Base-by-base conservation (phyloP, 1,140 invertebrate genomes). In the Patella vulgata region DNA sequence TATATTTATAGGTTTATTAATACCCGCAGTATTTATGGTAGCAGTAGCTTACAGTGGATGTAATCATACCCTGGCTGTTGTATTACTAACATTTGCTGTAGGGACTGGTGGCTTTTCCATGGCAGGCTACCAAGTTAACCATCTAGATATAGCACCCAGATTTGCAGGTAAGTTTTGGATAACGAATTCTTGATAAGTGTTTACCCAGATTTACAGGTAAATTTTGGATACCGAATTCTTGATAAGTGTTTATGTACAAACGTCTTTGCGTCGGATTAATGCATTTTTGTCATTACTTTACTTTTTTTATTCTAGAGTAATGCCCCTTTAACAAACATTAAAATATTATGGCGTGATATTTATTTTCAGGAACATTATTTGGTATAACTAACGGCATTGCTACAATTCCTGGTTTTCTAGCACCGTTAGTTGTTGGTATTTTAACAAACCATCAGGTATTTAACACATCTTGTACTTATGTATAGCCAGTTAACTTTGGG, bases 91-190 rank as follows among this genome's bases (percentile, higher is more conserved):
- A 0, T 87, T 94, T 52, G 92, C 93, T 27, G 91, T 95, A 9
- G 93, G 93, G 0, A 84, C 94, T n/a, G 92, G 92, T 23, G 94
- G 92, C 1, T 93, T 95, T 75, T 91, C 93, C 14, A 94, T 92
- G 91, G 90, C 92, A 12, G 93, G 92, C 46, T 94, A 75, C 79
- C 92, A 91, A 75, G 91, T 93, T 6, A 94, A 95, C 83, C 92
- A 93, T 77, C 81, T 95, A 74, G 93, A 95, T 78, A 90, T 95
- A 63, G 93, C 93, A 17, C 92, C 92, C n/a, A 63, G 71, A 47
- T 77, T 71, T 65, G 33, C 90, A 90, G 73, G 83, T 85, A 70
- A 71, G 30, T 91, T 42, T 75, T 70, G 70, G 11, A 75, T 66
- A 5, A 78, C 94, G 17, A 93, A 94, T 91, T 2, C 87, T 95